Percentiles rank a stretch among this genome's conserved stretches.
These are phyloP conservation scores for Bufotes viridis DNA, from an alignment of 2,797 vertebrate species.

Conservation along the genomic window DNA sequence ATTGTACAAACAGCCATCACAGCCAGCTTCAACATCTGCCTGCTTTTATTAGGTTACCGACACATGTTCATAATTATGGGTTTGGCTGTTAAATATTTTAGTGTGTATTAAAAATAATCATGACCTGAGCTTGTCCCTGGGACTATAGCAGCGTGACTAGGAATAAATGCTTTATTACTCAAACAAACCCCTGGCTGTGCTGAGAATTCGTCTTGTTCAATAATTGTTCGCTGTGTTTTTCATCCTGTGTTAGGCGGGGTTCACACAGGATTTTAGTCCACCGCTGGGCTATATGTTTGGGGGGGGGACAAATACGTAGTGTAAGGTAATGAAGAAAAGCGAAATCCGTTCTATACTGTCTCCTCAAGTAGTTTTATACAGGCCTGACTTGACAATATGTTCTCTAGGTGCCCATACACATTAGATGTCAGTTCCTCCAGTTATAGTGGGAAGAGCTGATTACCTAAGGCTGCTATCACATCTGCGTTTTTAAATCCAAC, in stretches of 20 bases:
- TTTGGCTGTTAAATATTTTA: conserved; percentile 9
- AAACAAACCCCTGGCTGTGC: background rate
- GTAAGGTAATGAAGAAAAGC: too few species aligned
- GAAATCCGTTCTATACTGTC: too few species aligned
- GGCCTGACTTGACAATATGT: too few species aligned
- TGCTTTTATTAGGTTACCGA: background rate
- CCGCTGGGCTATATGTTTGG: too few species aligned
- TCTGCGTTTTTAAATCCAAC: too few species aligned
- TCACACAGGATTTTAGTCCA: too few species aligned
- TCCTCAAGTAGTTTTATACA: too few species aligned
- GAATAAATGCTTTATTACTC: background rate
- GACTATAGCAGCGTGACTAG: background rate
- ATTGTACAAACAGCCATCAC: background rate
- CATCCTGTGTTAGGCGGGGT: background rate
- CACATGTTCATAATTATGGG: conserved; percentile 22
- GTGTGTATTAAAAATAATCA: conserved; percentile 6
- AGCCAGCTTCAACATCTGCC: background rate
- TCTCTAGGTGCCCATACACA: too few species aligned
- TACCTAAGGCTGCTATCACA: too few species aligned
- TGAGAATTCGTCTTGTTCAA: background rate
- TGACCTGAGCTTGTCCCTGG: background rate
- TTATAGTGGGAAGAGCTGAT: too few species aligned
- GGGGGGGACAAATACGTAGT: too few species aligned
- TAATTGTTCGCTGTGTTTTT: background rate
- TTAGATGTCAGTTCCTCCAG: too few species aligned